Conservation (phyloP, 2,797 vertebrate genomes). For the Micropoecilia bifurca region DNA sequence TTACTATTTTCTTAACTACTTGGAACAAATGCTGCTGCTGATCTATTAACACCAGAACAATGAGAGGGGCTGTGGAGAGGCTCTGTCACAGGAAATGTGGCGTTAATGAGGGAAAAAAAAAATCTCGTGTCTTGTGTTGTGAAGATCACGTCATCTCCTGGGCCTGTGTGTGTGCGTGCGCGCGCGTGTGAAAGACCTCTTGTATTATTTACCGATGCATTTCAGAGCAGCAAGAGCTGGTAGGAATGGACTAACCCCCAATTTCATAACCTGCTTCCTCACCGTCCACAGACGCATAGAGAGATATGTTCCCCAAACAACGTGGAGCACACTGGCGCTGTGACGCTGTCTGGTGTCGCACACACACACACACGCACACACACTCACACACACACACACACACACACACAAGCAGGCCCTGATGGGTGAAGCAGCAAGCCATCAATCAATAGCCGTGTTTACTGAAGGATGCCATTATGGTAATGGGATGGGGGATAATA, state of each 20-base stretch:
- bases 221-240: conserved; percentile 17
- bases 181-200: conserved; percentile 44
- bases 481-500: conserved; percentile 41
- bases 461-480: conserved; percentile 28
- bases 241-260: conserved; percentile 28
- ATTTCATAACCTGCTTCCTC: conserved; percentile 57
- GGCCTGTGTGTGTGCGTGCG: conserved; percentile 50
- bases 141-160: conserved; percentile 58
- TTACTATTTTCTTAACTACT: not conserved
- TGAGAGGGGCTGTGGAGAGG: not conserved
- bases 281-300: conserved; percentile 23
- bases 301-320: conserved; percentile 36
- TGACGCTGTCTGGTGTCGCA: conserved; percentile 57
- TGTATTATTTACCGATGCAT: conserved; percentile 28
- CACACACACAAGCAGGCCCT: conserved; percentile 41
- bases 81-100: conserved; percentile 3
- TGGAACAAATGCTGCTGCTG: not conserved
- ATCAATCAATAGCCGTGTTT: conserved; percentile 52
- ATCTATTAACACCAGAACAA: not conserved
- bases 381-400: conserved; percentile 1
- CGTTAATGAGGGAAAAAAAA: not conserved
- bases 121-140: conserved; percentile 31
- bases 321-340: conserved; percentile 51
- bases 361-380: conserved; percentile 40
- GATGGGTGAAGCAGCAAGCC: conserved; percentile 64